Conservation (phyloP, 1,140 invertebrate species). For the Atopsyche davidsoni region DNA sequence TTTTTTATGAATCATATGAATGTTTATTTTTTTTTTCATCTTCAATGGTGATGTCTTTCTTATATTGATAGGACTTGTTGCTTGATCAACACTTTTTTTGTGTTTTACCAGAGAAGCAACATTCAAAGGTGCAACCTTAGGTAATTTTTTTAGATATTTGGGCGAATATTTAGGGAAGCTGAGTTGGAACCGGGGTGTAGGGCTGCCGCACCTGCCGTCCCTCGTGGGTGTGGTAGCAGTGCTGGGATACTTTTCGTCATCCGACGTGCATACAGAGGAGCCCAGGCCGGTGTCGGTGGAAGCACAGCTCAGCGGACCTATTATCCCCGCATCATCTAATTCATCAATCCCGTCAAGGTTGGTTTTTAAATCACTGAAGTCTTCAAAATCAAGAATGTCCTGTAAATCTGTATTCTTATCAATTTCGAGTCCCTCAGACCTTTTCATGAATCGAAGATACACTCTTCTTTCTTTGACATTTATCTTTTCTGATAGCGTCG, state of each 20-base stretch:
- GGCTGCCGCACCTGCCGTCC: conserved; percentile 7
- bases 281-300: conserved; percentile 37
- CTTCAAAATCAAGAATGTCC: too few relatives aligned
- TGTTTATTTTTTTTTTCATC: not conserved
- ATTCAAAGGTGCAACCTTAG: too few relatives aligned
- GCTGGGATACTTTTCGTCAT: conserved; percentile 37
- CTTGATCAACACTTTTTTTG: conserved; percentile 15
- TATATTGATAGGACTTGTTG: conserved; percentile 6
- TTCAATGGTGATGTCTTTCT: conserved; percentile 6
- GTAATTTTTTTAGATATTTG: too few relatives aligned
- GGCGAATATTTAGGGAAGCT: not conserved
- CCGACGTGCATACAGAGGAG: conserved; percentile 38
- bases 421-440: too few relatives aligned
- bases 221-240: conserved; percentile 32
- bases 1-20: not conserved
- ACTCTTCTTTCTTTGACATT: not conserved
- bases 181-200: not conserved
- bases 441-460: too few relatives aligned
- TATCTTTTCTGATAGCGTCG: not conserved
- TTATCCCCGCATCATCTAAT: not conserved
- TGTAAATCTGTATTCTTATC: too few relatives aligned
- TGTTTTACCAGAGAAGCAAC: too few relatives aligned
- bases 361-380: too few relatives aligned
- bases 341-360: not conserved
- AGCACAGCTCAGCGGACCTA: conserved; percentile 20